These are phyloP conservation scores for Morone saxatilis DNA, from an alignment of 2,113 vertebrate species.

Conservation along the genomic window DNA sequence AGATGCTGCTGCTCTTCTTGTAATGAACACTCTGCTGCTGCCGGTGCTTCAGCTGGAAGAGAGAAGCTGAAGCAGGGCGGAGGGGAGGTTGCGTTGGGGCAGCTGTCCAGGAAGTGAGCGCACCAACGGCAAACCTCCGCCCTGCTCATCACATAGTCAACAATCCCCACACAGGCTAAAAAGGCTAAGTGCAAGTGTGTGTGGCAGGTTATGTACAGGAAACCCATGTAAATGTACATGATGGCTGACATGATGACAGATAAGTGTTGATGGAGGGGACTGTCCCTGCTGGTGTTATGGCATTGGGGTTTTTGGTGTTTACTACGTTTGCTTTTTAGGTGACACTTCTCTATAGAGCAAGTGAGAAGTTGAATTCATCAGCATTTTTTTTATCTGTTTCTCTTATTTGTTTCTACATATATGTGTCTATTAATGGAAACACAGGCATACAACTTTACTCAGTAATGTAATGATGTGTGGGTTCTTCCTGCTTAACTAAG, in stretches of 20 bases:
- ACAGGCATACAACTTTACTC: neutral
- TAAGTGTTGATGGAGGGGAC: neutral
- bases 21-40: conserved; percentile 38
- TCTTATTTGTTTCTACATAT: neutral
- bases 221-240: conserved; percentile 34
- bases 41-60: conserved; percentile 34
- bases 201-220: conserved; percentile 30
- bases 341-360: conserved; percentile 24
- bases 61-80: conserved; percentile 10
- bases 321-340: conserved; percentile 27
- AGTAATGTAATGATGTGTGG: neutral
- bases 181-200: conserved; percentile 32
- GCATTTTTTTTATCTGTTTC: conserved; percentile 4
- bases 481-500: neutral
- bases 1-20: conserved; percentile 47
- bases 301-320: conserved; percentile 15
- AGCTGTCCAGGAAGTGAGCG: conserved; percentile 69
- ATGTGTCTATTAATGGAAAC: neutral
- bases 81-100: conserved; percentile 1
- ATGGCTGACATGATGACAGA: conserved; percentile 24
- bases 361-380: conserved; percentile 28
- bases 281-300: conserved; percentile 23
- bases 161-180: conserved; percentile 15
- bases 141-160: conserved; percentile 42
- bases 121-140: conserved; percentile 36